These are phyloP conservation scores for Leptestheria dahalacensis DNA, from an alignment of 1,140 invertebrate species.

Conservation along the genomic window DNA sequence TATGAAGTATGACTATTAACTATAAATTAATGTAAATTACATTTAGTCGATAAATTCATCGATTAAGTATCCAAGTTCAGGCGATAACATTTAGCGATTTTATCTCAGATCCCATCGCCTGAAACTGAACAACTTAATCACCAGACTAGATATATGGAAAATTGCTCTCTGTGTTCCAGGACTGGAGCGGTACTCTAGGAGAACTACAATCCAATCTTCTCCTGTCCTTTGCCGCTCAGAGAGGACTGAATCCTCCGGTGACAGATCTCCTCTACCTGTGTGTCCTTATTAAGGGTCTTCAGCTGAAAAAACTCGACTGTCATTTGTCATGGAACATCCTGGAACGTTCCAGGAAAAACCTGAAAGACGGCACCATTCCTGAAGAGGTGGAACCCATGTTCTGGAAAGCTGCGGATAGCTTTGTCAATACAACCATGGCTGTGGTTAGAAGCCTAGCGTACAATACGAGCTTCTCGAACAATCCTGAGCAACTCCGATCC, in stretches of 20 bases:
- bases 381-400: constrained; percentile 12
- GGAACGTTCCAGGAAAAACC: neutral
- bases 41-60: no score
- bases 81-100: no score
- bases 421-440: neutral
- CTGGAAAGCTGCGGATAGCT: constrained; percentile 8
- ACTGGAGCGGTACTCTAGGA: neutral
- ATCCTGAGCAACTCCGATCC: constrained; percentile 10
- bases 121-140: no score
- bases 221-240: neutral
- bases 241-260: neutral
- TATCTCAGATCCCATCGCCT: no score
- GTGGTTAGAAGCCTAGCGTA: neutral
- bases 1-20: no score
- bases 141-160: no score
- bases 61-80: no score
- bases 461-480: neutral
- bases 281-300: neutral
- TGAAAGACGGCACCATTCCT: neutral
- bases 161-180: no score
- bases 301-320: neutral
- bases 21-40: no score
- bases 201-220: neutral
- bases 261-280: neutral
- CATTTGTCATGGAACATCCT: neutral